Evolutionary conservation across 2,888 invertebrate genomes (phyloP).

Genomic region (Rhagium mordax): DNA sequence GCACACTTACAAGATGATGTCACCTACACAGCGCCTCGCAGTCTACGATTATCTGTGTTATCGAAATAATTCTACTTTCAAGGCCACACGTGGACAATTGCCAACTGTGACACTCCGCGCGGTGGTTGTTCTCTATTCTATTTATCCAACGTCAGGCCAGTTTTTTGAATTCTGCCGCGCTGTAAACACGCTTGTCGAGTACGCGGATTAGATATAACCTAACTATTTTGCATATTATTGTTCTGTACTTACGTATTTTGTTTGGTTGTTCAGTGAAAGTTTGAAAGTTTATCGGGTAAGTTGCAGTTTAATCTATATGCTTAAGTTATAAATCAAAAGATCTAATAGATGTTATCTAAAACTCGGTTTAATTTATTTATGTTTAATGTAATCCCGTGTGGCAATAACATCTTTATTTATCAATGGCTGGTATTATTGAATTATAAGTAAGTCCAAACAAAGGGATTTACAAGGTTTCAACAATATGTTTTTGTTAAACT

Average conservation of each 20-base stretch:
- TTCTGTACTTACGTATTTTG: neutral
- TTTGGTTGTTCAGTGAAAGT: constrained; percentile 15
- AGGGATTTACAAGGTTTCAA: neutral
- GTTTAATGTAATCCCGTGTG: neutral
- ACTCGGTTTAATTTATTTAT: neutral
- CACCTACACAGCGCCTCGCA: neutral
- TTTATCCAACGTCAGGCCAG: constrained; percentile 21
- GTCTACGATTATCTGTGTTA: constrained; percentile 23
- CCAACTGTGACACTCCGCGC: constrained; percentile 14
- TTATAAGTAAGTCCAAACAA: neutral
- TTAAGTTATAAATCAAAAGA: neutral
- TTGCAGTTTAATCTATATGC: neutral
- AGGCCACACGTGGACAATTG: constrained; percentile 29
- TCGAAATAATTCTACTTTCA: constrained; percentile 25
- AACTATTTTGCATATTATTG: neutral
- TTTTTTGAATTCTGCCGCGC: constrained; percentile 30
- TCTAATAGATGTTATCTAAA: neutral
- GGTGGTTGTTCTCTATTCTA: constrained; percentile 7
- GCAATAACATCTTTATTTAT: neutral
- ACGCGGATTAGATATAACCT: constrained; percentile 1
- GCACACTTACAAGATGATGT: neutral
- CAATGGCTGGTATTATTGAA: neutral
- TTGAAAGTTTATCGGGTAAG: constrained; percentile 26
- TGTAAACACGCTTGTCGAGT: neutral
- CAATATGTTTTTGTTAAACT: neutral